These are phyloP conservation scores for Pterocles orientalis DNA, from an alignment of 2,113 vertebrate genomes.

Conservation along the genomic window DNA sequence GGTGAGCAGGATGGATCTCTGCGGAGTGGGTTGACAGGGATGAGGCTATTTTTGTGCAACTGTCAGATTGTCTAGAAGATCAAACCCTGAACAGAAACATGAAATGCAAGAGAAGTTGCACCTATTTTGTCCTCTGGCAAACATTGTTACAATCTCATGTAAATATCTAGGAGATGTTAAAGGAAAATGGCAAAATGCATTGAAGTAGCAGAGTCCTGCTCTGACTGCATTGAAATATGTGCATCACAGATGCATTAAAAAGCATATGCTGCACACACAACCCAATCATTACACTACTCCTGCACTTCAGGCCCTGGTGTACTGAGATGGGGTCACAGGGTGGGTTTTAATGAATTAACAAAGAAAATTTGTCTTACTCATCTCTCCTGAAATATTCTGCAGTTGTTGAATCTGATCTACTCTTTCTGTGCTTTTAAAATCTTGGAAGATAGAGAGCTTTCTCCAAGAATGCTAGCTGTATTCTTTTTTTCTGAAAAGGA, in stretches of 20 bases:
- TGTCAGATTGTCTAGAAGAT: background rate
- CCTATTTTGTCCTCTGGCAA: background rate
- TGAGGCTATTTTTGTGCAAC: background rate
- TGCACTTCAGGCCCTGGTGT: background rate
- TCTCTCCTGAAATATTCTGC: background rate
- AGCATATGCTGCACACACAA: background rate
- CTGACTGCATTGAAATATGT: background rate
- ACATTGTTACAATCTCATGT: background rate
- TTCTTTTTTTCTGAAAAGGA: background rate
- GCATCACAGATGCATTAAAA: background rate
- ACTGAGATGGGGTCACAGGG: background rate
- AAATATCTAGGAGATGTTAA: background rate
- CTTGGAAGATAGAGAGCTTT: background rate
- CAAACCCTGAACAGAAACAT: background rate
- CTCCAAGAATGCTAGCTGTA: background rate
- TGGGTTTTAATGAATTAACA: slow-evolving; percentile 1
- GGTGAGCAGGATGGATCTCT: background rate
- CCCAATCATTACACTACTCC: background rate
- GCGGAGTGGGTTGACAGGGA: background rate
- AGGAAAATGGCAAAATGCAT: background rate
- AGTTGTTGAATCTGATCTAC: background rate
- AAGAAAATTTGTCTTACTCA: background rate
- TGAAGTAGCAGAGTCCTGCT: background rate
- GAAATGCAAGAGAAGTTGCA: background rate
- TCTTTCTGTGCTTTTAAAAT: background rate